These are phyloP conservation scores for Conops quadrifasciatus DNA, from an alignment of 2,888 invertebrate species.

Conservation along the genomic window DNA sequence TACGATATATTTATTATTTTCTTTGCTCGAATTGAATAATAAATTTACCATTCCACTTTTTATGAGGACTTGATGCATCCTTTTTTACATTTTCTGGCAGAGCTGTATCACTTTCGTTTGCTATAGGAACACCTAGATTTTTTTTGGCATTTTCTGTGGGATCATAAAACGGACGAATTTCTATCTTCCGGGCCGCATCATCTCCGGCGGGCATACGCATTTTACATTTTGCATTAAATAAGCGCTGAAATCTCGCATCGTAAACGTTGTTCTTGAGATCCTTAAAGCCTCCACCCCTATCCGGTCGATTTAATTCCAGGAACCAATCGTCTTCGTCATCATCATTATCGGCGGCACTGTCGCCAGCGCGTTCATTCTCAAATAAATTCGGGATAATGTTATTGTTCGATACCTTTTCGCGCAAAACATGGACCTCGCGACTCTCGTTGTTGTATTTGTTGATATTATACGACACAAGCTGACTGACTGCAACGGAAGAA, in stretches of 20 bases:
- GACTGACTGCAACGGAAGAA: not conserved
- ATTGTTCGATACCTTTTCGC: constrained; percentile 48
- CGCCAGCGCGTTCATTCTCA: constrained; percentile 30
- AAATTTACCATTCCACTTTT: constrained; percentile 21
- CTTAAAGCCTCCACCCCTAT: constrained; percentile 37
- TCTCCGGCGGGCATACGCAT: constrained; percentile 44
- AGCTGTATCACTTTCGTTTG: constrained; percentile 27
- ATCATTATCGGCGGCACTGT: constrained; percentile 21
- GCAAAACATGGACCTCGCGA: constrained; percentile 42
- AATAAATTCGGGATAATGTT: constrained; percentile 42
- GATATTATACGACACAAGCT: not conserved
- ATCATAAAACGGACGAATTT: not conserved
- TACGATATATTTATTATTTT: not conserved
- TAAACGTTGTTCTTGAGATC: constrained; percentile 41
- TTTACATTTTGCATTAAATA: constrained; percentile 44
- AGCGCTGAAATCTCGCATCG: constrained; percentile 37
- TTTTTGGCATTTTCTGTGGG: constrained; percentile 5
- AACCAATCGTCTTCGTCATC: constrained; percentile 46
- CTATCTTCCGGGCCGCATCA: not conserved
- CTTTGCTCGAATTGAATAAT: not conserved
- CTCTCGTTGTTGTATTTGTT: constrained; percentile 13
- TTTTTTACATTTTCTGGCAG: constrained; percentile 14
- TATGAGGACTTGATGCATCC: constrained; percentile 10
- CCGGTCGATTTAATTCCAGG: constrained; percentile 36
- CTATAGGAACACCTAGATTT: constrained; percentile 24